Percentiles rank a stretch among this genome's conserved stretches.
These are phyloP conservation scores for Morone chrysops DNA, from an alignment of 2,113 vertebrate genomes.

Conservation along the genomic window DNA sequence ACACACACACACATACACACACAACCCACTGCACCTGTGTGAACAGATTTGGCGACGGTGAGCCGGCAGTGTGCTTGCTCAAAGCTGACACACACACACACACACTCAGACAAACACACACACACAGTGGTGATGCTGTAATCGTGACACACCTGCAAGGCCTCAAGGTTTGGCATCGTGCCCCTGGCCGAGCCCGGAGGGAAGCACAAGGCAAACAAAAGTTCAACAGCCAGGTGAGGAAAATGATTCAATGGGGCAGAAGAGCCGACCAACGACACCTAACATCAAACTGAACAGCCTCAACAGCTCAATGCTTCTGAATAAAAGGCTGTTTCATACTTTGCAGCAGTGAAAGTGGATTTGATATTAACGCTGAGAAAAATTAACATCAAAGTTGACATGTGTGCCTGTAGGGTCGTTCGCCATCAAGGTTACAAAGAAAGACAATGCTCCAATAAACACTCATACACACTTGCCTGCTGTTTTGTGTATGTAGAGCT, in stretches of 20 bases:
- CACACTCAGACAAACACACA: not conserved
- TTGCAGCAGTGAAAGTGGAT: constrained; percentile 59
- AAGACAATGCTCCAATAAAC: constrained; percentile 26
- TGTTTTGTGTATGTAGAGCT: not conserved
- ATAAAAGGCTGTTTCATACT: constrained; percentile 58
- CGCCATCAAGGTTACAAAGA: constrained; percentile 65
- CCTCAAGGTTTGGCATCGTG: constrained; percentile 72
- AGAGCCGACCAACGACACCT: constrained; percentile 44
- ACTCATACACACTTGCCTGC: not conserved
- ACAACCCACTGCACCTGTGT: constrained; percentile 75
- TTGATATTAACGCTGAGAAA: constrained; percentile 67
- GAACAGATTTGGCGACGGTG: constrained; percentile 80
- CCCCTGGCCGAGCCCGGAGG: constrained; percentile 63
- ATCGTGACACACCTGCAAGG: constrained; percentile 80
- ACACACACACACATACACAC: constrained; percentile 41
- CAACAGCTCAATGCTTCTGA: constrained; percentile 44
- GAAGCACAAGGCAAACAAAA: constrained; percentile 74
- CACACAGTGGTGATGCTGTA: constrained; percentile 57
- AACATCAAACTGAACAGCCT: constrained; percentile 32
- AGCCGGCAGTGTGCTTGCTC: constrained; percentile 68
- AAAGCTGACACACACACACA: constrained; percentile 70
- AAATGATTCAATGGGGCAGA: constrained; percentile 57
- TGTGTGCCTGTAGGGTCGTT: constrained; percentile 59
- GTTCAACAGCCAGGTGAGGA: constrained; percentile 79
- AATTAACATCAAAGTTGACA: constrained; percentile 70